phyloP scores from a whole-genome alignment of 1,140 invertebrate genomes.

The Archegozetes longisetosus region DNA sequence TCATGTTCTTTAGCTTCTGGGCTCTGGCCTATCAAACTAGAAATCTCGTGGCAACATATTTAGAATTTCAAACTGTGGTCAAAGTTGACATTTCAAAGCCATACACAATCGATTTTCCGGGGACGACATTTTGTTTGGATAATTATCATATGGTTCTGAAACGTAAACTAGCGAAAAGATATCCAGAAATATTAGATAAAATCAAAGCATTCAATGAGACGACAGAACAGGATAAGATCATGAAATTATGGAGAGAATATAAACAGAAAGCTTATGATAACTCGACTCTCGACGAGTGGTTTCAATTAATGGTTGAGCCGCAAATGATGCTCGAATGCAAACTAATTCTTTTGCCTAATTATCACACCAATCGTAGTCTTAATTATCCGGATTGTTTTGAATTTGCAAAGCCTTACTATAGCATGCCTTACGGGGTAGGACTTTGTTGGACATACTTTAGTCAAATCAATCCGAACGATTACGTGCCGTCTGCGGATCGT shows the following conservation, averaged over 20 bases:
- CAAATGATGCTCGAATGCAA: neutral
- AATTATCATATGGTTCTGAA: neutral
- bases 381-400: neutral
- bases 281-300: neutral
- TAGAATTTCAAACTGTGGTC: neutral
- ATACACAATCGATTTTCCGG: neutral
- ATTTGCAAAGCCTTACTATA: neutral
- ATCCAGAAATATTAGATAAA: neutral
- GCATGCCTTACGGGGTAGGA: neutral
- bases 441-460: neutral
- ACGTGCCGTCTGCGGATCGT: neutral
- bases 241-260: neutral
- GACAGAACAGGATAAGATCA: neutral
- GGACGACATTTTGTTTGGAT: neutral
- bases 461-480: neutral
- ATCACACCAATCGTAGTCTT: neutral
- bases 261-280: neutral
- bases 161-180: neutral
- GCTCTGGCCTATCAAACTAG: neutral
- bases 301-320: neutral
- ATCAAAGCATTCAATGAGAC: neutral
- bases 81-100: neutral
- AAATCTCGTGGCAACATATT: neutral
- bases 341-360: neutral
- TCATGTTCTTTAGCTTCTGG: neutral